Evolutionary conservation across 2,113 vertebrate genomes (phyloP), one percentile per base, ranked within the genome.

Genomic region (Corapipo altera): DNA sequence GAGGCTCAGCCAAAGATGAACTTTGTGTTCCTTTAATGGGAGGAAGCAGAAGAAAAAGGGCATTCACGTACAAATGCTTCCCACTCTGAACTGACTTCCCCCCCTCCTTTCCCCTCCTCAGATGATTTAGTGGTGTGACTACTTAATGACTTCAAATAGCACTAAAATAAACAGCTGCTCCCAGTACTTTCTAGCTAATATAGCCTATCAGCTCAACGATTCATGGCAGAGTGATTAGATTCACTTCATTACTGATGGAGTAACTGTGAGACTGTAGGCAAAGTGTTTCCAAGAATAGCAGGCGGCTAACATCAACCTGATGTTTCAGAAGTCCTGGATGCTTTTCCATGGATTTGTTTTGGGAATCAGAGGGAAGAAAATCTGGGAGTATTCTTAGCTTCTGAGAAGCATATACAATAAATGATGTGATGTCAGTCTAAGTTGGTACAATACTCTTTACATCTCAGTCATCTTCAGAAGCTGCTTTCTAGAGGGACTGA

Each of bases 91-190:
- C 54, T 79, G 37, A 30, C 7, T 12, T 11, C 10, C 14, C 10
- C 14, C 8, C 30, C 3, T 6, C 12, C 22, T 5, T 9, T 12
- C 27, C 18, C 30, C 3, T 5, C 16, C 27, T 26, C 10, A 32
- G 33, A 92, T 91, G 71, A 86, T 97, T 94, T 95, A 96, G 79
- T 93, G 81, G n/a, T 59, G 27, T 85, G 73, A 72, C 58, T 93
- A 71, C 85, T 93, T 87, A 48, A 91, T 91, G 81, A 84, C 85
- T 89, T 97, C 72, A 90, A 44, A 93, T 43, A 73, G 65, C 88
- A 67, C 83, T 96, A 92, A 89, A 93, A 94, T 87, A 96, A 96
- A 94, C 91, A 96, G 91, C 92, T 96, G 89, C 88, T 97, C 74
- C 65, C 54, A 85, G 43, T 88, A 57, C 79, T 94, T 97, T 87